phyloP scores from a whole-genome alignment of 30 jellyfish, hydroid and myxozoan genomes.

The Clytia hemisphaerica region DNA sequence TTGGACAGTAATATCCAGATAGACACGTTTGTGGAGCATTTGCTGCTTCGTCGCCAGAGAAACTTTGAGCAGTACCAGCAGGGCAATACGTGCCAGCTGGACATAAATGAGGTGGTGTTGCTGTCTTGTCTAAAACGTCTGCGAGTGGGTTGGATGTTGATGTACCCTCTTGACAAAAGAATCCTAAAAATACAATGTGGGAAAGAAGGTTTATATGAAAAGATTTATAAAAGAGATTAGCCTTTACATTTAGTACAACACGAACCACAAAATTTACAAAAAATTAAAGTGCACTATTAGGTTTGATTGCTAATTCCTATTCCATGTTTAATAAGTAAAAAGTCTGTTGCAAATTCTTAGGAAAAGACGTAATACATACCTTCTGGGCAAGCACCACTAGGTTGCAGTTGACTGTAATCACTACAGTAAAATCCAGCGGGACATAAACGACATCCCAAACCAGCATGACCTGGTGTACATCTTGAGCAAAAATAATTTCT shows the following conservation, averaged over 20 bases:
- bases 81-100: constrained; percentile 99
- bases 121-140: constrained; percentile 89
- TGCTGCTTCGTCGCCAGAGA: constrained; percentile 82
- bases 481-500: constrained; percentile 88
- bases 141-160: constrained; percentile 98
- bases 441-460: constrained; percentile 98
- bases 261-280: too few species aligned
- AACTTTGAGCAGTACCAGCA: constrained; percentile 95
- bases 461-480: constrained; percentile 99
- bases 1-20: constrained; percentile 92
- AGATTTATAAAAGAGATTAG: too few species aligned
- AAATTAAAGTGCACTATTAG: too few species aligned
- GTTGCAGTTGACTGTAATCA: constrained; percentile 98
- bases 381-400: constrained; percentile 99
- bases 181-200: too few species aligned
- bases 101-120: constrained; percentile 96
- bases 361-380: constrained; percentile 44
- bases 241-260: too few species aligned
- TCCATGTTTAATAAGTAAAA: too few species aligned
- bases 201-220: too few species aligned
- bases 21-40: constrained; percentile 97
- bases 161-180: constrained; percentile 91
- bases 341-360: too few species aligned
- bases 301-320: too few species aligned
- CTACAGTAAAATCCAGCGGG: constrained; percentile 98